Percentiles rank a stretch among this genome's conserved stretches.
phyloP scores from a whole-genome alignment of 1,140 invertebrate species.

The Tyrophagus putrescentiae region DNA sequence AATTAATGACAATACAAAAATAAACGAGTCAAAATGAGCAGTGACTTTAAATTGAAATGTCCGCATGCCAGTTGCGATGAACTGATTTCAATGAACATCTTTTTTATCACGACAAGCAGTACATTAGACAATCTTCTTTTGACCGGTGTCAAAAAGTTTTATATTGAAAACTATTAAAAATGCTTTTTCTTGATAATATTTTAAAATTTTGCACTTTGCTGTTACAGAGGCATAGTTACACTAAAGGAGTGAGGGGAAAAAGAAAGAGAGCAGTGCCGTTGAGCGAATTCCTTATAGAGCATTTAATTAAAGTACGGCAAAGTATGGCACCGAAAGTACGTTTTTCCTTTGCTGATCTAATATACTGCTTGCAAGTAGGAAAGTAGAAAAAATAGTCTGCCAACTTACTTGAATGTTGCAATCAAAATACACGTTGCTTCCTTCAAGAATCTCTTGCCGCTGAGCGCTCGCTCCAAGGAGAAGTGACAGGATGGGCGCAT shows the following conservation, averaged over 20 bases:
- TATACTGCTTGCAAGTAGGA: too few relatives aligned
- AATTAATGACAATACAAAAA: constrained; percentile 10
- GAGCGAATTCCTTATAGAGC: neutral
- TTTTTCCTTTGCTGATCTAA: neutral
- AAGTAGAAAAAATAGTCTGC: too few relatives aligned
- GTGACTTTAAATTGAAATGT: constrained; percentile 12
- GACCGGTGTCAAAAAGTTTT: neutral
- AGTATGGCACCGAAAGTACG: neutral
- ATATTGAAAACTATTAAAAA: neutral
- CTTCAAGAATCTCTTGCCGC: constrained; percentile 55
- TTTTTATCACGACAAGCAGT: too few relatives aligned
- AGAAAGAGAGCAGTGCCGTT: neutral
- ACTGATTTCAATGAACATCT: too few relatives aligned
- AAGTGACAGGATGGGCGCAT: constrained; percentile 27
- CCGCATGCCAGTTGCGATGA: too few relatives aligned
- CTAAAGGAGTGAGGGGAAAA: neutral
- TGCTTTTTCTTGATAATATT: neutral
- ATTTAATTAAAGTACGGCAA: constrained; percentile 16
- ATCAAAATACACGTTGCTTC: constrained; percentile 75
- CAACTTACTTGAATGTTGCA: constrained; percentile 44
- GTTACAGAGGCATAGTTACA: neutral
- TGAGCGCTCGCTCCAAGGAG: constrained; percentile 41
- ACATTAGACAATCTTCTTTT: neutral
- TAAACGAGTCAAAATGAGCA: neutral
- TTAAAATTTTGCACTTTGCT: neutral